Base-by-base conservation (phyloP, 2,113 vertebrate species). In the Thermophis baileyi region DNA sequence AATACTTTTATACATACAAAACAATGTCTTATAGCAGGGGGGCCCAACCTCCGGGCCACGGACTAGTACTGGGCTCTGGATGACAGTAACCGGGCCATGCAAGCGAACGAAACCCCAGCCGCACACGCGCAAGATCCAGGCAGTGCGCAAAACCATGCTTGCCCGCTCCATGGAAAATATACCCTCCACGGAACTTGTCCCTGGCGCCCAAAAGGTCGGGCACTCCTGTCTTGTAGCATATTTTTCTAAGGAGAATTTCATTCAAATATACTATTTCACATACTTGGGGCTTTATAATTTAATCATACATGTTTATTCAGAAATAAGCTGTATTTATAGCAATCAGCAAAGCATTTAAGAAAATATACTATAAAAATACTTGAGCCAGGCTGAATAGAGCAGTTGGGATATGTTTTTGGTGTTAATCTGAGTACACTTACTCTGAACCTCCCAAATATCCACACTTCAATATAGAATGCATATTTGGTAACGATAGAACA, bases 31-130 rank as follows among this genome's bases (percentile, higher is more conserved):
- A 50, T 18, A 87, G 86, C 47, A n/a, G 14, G 14, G 12, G 0
- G 0, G 5, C 14, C n/a, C 63, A 35, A 35, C 30, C 12, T 69
- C 30, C 0, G 1, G 14, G 12, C 63, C 63, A n/a, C 1, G 5
- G 30, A 6, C 27, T 35, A 1, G 30, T 69, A 69, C 12, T 11
- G 10, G 30, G 18, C 30, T 69, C 12, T 0, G 14, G 5, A 69
- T 35, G 14, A 14, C 30, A 69, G 30, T 69, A 69, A 69, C 12
- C 14, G 0, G 30, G 30, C 63, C 30, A 35, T 16, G 30, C 2
- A 69, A 69, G n/a, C 0, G 1, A 69, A 14, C 1, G 1, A 69
- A 69, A 69, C 30, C 12, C 14, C 63, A 69, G 18, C 4, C 1
- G 30, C 1, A 1, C 14, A 35, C 0, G 1, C 14, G 2, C n/a